These are phyloP conservation scores for Lithobates pipiens DNA, from an alignment of 2,797 vertebrate genomes.

Conservation along the genomic window DNA sequence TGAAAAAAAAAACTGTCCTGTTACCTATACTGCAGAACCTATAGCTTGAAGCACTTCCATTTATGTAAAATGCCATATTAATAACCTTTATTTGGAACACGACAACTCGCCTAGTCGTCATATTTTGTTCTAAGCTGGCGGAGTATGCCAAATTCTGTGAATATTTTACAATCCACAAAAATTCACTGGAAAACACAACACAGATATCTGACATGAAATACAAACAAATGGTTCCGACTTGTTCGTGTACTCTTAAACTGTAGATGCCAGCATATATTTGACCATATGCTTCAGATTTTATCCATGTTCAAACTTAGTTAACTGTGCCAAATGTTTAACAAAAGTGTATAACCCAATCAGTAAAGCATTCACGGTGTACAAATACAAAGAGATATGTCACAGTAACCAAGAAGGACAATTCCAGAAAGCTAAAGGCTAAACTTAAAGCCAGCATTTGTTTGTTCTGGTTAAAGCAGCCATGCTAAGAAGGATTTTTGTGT, in stretches of 20 bases:
- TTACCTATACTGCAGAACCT: neutral
- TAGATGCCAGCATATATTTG: constrained; percentile 48
- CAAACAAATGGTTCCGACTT: constrained; percentile 55
- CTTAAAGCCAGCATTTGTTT: neutral
- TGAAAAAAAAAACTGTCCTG: neutral
- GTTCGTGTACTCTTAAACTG: constrained; percentile 1
- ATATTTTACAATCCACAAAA: constrained; percentile 52
- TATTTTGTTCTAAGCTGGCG: constrained; percentile 24
- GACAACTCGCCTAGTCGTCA: constrained; percentile 9
- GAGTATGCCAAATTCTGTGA: constrained; percentile 38
- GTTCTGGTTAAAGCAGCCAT: neutral
- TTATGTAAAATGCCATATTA: neutral
- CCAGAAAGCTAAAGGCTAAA: neutral
- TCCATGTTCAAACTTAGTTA: constrained; percentile 34
- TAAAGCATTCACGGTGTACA: constrained; percentile 5
- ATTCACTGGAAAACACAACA: constrained; percentile 50
- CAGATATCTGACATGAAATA: constrained; percentile 52
- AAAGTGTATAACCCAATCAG: constrained; percentile 36
- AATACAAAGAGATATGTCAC: neutral
- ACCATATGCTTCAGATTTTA: constrained; percentile 55
- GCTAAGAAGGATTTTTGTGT: neutral
- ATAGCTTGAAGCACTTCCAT: neutral
- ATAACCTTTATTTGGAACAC: constrained; percentile 18
- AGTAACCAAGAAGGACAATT: constrained; percentile 14
- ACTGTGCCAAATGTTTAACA: constrained; percentile 17